Base-by-base conservation (phyloP, 1,140 invertebrate species). In the Holcopasites calliopsidis region DNA sequence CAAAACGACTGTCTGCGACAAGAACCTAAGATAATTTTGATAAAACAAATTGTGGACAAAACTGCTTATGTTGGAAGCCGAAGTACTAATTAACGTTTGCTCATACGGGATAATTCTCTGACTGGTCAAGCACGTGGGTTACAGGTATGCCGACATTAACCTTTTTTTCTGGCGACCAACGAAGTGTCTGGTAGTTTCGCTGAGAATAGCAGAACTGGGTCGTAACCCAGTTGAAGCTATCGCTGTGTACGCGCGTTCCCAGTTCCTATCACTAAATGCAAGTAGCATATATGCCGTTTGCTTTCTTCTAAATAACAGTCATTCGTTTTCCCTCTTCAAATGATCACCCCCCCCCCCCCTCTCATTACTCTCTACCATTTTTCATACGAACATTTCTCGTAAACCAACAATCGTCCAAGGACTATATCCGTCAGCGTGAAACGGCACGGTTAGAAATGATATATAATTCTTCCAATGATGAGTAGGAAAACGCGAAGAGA, bases 171-270 rank as follows among this genome's bases (percentile, higher is more conserved):
- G 75, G 75, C 79, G 75, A 47, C 62, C 49, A 18, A 79, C 76
- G 61, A 73, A 60, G 69, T 52, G 79, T 84, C 81, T 79, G 76
- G 72, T 50, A 61, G 52, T 44, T 79, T 82, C 54, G 77, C 82
- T 78, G 65, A 79, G 79, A 85, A 85, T 85, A 84, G 75, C 79
- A 78, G 79, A 85, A 85, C 73, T 84, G 42, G 84, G 76, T 70
- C 80, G 52, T 61, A 82, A 80, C 77, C 84, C 60, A 76, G 44
- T 78, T 81, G 65, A 62, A 70, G 66, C 49, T 42, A 74, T 60
- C 40, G 31, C 35, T n/a, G 33, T 35, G 21, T n/a, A n/a, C n/a
- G n/a, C 42, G 74, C 33, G n/a, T 58, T 23, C 33, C 40, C 38
- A 64, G 70, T 72, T 72, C 38, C 70, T 64, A 72, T 52, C 58